Base-by-base conservation (phyloP, 2,888 invertebrate genomes). In the Epinotia demarniana region DNA sequence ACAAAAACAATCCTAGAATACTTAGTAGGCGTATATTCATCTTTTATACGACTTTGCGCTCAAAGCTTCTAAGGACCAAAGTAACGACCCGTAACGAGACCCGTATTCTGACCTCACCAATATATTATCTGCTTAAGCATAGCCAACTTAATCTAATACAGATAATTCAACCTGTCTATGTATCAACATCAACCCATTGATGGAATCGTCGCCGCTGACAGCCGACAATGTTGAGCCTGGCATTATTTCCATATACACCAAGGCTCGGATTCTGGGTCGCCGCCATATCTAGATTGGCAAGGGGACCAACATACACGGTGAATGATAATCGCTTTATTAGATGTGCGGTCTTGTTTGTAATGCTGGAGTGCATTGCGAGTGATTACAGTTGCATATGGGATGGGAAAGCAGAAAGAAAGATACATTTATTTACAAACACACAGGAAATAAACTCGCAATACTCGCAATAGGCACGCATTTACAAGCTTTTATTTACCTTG, bases 261-360 rank as follows among this genome's bases (percentile, higher is more conserved):
- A 78, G 78, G 80, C 79, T 78, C 76, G 78, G 72, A 79, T 81
- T 82, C 81, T 83, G 79, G 84, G 84, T 83, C 84, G 78, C 63
- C 72, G 60, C 84, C 84, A 81, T 84, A 82, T 81, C 77, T 57
- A 79, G 81, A 64, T 62, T 18, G 69, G 78, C 83, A 82, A 82
- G 81, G 81, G 80, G 79, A 79, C 67, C 78, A 68, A 33, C 79
- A 76, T 69, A 66, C 72, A 43, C 49, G 49, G 46, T 60, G 71
- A 71, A 72, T 72, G 75, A 66, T 75, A 75, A 75, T 75, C 43
- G 72, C 72, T 75, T 67, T 57, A 75, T 75, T 75, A 67, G 55
- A 75, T 33, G 60, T 55, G 19, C n/a, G n/a, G 16, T 46, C 33
- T 64, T n/a, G 70, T n/a, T 75, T 9, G 53, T 58, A 60, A 60